Percentiles rank a stretch among this genome's conserved stretches.
These are phyloP conservation scores for Ceratosolen solmsi DNA, from an alignment of 1,140 invertebrate genomes.

Conservation along the genomic window DNA sequence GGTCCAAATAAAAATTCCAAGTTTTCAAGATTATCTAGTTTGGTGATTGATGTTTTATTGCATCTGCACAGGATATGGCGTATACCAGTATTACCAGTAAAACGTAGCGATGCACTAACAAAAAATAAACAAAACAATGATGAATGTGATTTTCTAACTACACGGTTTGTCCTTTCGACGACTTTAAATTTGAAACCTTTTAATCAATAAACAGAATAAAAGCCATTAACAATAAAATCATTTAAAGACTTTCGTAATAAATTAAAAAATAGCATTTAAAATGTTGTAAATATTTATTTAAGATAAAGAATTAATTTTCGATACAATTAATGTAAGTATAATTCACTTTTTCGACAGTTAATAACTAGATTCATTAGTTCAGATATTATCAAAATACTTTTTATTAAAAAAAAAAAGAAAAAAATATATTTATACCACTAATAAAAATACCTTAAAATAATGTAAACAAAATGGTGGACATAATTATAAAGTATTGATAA, in stretches of 20 bases:
- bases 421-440: too few species aligned
- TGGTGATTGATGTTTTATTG: conserved; percentile 56
- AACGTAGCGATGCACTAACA: conserved; percentile 59
- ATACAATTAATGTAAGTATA: too few species aligned
- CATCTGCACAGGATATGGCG: conserved; percentile 54
- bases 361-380: too few species aligned
- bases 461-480: too few species aligned
- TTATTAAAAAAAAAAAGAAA: background rate
- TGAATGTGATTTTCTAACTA: conserved; percentile 48
- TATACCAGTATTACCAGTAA: conserved; percentile 55
- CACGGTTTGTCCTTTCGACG: conserved; percentile 34
- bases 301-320: too few species aligned
- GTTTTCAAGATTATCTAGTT: conserved; percentile 55
- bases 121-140: conserved; percentile 61
- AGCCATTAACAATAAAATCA: background rate
- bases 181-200: conserved; percentile 32
- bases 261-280: too few species aligned
- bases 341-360: too few species aligned
- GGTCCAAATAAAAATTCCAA: conserved; percentile 63
- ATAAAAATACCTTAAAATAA: too few species aligned
- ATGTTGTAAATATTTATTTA: too few species aligned
- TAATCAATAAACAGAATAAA: conserved; percentile 29
- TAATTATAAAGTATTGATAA: background rate
- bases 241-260: too few species aligned
- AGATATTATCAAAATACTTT: background rate